Conservation (phyloP, 92 coral and sea anemone species). For the Zoanthus sansibaricus region DNA sequence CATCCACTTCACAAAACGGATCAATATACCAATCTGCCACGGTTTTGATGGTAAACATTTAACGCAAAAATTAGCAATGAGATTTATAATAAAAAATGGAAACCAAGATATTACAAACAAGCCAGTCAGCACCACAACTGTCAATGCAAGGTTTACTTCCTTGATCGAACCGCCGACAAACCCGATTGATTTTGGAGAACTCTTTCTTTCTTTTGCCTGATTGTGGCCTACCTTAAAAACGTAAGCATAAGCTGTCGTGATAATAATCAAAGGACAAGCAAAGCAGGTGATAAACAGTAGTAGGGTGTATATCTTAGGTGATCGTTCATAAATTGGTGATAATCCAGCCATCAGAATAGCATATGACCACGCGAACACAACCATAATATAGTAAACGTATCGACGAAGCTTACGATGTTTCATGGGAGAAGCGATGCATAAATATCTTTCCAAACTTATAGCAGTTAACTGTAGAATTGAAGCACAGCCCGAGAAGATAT, state of each 20-base stretch:
- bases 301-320: constrained; percentile 64
- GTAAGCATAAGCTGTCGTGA: constrained; percentile 67
- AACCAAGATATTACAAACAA: constrained; percentile 83
- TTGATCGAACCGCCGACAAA: constrained; percentile 72
- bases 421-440: constrained; percentile 81
- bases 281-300: constrained; percentile 69
- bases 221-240: constrained; percentile 77
- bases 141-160: constrained; percentile 76
- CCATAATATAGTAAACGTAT: constrained; percentile 68
- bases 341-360: constrained; percentile 69
- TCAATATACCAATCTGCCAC: constrained; percentile 55
- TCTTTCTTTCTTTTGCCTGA: constrained; percentile 59
- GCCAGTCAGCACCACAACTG: constrained; percentile 79
- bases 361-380: constrained; percentile 69
- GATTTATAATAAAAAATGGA: constrained; percentile 79
- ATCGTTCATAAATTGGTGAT: constrained; percentile 49
- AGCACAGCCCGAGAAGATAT: constrained; percentile 89
- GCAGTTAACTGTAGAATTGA: constrained; percentile 94
- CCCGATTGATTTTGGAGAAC: constrained; percentile 63
- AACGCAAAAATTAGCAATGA: constrained; percentile 65
- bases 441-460: constrained; percentile 83
- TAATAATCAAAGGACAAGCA: constrained; percentile 71
- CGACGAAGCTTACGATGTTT: constrained; percentile 75
- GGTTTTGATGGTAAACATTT: constrained; percentile 46
- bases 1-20: constrained; percentile 82